Evolutionary conservation across 2,797 vertebrate genomes (phyloP).

Genomic region (Tangara arthus): DNA sequence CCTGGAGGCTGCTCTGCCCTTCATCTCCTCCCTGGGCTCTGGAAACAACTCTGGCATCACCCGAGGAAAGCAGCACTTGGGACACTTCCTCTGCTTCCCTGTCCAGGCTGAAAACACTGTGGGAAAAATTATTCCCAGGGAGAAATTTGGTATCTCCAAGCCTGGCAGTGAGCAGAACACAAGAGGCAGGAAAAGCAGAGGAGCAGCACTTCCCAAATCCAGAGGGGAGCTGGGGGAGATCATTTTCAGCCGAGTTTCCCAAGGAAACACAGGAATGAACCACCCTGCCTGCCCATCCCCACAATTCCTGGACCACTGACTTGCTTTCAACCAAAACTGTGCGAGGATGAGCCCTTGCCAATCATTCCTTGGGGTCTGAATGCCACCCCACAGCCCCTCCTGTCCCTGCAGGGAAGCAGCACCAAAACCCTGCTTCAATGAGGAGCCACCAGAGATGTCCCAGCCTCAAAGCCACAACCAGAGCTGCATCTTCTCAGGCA

Average conservation of each 20-base stretch:
- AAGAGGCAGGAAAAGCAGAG: not conserved
- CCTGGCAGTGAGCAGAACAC: accelerated
- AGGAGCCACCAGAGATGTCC: not conserved
- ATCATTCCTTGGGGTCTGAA: accelerated
- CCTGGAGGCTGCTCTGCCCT: not conserved
- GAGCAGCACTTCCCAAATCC: not conserved
- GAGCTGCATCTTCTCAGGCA: not conserved
- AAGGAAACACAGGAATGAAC: accelerated
- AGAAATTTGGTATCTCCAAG: not conserved
- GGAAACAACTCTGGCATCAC: not conserved
- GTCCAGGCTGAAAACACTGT: not conserved
- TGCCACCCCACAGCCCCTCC: accelerated
- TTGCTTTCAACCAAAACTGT: accelerated
- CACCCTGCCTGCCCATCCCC: not conserved
- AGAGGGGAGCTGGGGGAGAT: not conserved
- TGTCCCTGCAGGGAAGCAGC: not conserved
- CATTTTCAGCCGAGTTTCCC: not conserved
- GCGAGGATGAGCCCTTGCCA: not conserved
- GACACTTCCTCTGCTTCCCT: not conserved
- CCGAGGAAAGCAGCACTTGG: not conserved
- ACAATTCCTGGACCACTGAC: accelerated
- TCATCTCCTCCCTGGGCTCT: not conserved
- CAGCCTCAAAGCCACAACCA: not conserved
- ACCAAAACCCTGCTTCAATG: accelerated
- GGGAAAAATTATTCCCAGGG: not conserved